Percentiles rank a stretch among this genome's conserved stretches.
Evolutionary conservation across 2,113 vertebrate genomes (phyloP).

Genomic region (Poicephalus gulielmi): DNA sequence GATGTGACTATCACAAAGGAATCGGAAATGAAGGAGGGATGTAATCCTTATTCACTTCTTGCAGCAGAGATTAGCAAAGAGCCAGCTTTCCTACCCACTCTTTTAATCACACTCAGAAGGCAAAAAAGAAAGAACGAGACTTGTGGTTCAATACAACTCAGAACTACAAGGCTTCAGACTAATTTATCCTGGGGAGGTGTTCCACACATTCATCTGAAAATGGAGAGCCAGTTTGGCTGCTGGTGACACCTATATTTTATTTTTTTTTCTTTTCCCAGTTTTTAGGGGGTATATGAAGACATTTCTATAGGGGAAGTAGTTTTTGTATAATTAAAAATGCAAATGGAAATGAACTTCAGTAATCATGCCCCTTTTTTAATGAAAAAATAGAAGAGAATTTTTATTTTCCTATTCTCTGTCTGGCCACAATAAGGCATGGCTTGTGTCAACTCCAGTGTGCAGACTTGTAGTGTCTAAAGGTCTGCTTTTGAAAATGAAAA

Average conservation of each 20-base stretch:
- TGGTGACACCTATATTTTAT: background rate
- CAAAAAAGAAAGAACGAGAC: background rate
- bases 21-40: background rate
- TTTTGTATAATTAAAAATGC: background rate
- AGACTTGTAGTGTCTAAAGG: background rate
- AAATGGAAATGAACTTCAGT: background rate
- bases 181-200: background rate
- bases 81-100: background rate
- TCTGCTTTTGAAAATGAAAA: background rate
- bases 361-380: background rate
- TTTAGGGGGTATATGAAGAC: background rate
- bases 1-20: background rate
- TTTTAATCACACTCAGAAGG: background rate
- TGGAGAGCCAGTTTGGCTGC: background rate
- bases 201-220: background rate
- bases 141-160: background rate
- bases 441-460: background rate
- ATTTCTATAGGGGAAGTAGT: background rate
- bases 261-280: background rate
- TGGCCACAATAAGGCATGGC: background rate
- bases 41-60: background rate
- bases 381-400: background rate
- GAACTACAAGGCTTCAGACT: background rate
- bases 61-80: background rate
- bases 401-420: background rate